Percentiles rank a stretch among this genome's conserved stretches.
phyloP scores from a whole-genome alignment of 2,797 vertebrate genomes.

The Nyctibius grandis region DNA sequence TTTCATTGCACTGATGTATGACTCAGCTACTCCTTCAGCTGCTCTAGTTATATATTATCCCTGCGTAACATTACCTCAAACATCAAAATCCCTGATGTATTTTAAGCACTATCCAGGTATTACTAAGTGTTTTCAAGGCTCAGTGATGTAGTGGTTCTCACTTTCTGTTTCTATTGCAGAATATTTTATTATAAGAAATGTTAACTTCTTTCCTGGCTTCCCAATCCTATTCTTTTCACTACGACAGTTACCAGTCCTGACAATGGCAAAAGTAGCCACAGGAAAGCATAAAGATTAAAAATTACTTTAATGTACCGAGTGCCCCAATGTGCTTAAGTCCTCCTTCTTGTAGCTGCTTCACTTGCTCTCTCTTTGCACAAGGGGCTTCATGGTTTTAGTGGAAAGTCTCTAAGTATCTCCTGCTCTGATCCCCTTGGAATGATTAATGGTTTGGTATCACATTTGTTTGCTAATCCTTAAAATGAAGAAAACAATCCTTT shows the following conservation, averaged over 20 bases:
- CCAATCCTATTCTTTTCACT: background rate
- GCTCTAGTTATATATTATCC: background rate
- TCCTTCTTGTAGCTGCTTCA: background rate
- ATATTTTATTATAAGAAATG: background rate
- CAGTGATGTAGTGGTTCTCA: background rate
- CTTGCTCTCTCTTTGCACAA: background rate
- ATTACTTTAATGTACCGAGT: background rate
- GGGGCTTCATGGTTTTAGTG: background rate
- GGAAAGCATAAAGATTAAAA: background rate
- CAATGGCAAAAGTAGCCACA: background rate
- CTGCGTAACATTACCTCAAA: background rate
- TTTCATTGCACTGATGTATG: background rate
- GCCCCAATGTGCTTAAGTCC: background rate
- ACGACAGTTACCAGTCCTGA: background rate
- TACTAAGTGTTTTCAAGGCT: background rate
- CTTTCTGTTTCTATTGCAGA: background rate
- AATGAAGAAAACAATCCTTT: background rate
- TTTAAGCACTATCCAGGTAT: background rate
- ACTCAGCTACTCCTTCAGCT: constrained; percentile 19
- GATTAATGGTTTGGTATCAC: background rate
- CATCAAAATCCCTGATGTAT: background rate
- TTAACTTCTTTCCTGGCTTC: background rate
- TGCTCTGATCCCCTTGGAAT: background rate
- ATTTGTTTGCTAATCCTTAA: background rate
- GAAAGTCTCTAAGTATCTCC: background rate